Evolutionary conservation across 2,888 invertebrate genomes (phyloP).

Genomic region (Cheilosia pagana): DNA sequence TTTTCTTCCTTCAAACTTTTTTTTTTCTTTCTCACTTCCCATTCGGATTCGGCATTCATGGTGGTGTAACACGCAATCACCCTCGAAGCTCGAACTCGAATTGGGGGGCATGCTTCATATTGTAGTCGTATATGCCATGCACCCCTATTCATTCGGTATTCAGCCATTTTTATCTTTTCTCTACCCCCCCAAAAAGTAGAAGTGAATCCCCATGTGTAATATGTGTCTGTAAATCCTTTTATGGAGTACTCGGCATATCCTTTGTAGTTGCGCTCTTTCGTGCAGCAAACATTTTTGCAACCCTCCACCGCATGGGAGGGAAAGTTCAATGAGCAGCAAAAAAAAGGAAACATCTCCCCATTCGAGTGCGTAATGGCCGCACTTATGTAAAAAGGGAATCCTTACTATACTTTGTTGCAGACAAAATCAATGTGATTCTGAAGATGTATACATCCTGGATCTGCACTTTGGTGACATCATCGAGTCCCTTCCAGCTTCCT

Average conservation of each 20-base stretch:
- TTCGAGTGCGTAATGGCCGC: slow-evolving; percentile 73
- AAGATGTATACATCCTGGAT: slow-evolving; percentile 50
- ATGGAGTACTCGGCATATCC: slow-evolving; percentile 60
- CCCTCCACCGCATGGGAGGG: slow-evolving; percentile 48
- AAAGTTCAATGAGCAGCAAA: slow-evolving; percentile 53
- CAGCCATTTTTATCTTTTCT: slow-evolving; percentile 53
- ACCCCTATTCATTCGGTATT: slow-evolving; percentile 39
- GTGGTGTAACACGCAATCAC: slow-evolving; percentile 68
- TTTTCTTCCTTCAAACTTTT: slow-evolving; percentile 20
- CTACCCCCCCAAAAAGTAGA: neutral
- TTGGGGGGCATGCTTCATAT: slow-evolving; percentile 12
- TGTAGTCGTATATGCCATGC: slow-evolving; percentile 26
- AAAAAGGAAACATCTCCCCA: slow-evolving; percentile 50
- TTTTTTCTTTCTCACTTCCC: slow-evolving; percentile 40
- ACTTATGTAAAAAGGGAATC: slow-evolving; percentile 64
- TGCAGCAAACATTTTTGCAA: slow-evolving; percentile 58
- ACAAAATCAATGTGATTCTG: slow-evolving; percentile 10
- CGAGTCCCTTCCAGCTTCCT: slow-evolving; percentile 1
- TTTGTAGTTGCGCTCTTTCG: slow-evolving; percentile 71
- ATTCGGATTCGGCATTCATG: slow-evolving; percentile 34
- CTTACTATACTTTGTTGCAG: slow-evolving; percentile 52
- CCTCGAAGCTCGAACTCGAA: slow-evolving; percentile 46
- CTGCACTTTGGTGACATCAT: slow-evolving; percentile 55
- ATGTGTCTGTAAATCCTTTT: slow-evolving; percentile 72
- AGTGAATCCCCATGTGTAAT: slow-evolving; percentile 69